Evolutionary conservation across 2,797 vertebrate genomes (phyloP).

Genomic region (Salarias fasciatus): DNA sequence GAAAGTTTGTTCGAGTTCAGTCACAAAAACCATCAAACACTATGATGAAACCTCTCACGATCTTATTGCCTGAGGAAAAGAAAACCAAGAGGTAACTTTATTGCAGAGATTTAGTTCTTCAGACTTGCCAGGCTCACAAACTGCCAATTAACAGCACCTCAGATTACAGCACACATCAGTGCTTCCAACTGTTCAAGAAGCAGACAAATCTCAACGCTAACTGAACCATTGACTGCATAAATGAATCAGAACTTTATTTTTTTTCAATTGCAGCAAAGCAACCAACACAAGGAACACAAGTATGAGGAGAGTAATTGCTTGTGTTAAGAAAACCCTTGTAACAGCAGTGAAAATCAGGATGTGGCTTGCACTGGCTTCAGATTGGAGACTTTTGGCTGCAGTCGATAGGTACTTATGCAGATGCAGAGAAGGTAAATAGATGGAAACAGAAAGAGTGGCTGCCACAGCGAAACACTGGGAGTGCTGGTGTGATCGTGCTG

Average conservation of each 20-base stretch:
- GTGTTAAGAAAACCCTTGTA: background rate
- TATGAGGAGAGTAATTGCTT: slow-evolving; percentile 4
- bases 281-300: background rate
- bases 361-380: too few relatives aligned
- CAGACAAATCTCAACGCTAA: background rate
- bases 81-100: background rate
- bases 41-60: slow-evolving; percentile 8
- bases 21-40: slow-evolving; percentile 1
- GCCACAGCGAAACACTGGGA: too few relatives aligned
- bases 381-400: too few relatives aligned
- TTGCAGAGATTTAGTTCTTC: slow-evolving; percentile 10
- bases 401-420: too few relatives aligned
- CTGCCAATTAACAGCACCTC: slow-evolving; percentile 14
- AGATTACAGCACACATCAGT: slow-evolving; percentile 5
- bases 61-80: slow-evolving; percentile 1
- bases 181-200: slow-evolving; percentile 8
- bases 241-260: background rate
- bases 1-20: slow-evolving; percentile 9
- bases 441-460: too few relatives aligned
- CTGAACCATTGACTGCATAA: background rate
- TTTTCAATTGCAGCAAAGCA: slow-evolving; percentile 3
- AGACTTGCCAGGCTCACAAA: slow-evolving; percentile 6
- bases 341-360: too few relatives aligned
- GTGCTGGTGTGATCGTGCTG: too few relatives aligned
- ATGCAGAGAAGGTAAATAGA: too few relatives aligned